Conservation (phyloP, 1,140 invertebrate species). For the Asobara japonica region DNA sequence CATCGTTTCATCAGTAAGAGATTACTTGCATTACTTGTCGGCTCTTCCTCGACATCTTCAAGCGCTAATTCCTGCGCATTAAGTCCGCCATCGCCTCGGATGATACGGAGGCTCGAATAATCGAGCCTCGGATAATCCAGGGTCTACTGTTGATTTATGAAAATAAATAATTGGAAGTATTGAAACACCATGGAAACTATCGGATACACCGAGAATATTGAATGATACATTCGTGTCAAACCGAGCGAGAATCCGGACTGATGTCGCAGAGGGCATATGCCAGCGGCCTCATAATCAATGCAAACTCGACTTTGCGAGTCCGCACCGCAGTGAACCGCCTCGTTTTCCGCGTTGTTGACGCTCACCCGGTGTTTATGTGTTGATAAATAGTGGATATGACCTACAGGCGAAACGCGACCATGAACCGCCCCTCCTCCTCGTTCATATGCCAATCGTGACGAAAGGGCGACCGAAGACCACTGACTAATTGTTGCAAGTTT, state of each 20-base stretch:
- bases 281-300: not conserved
- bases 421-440: too few species aligned
- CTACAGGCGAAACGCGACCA: slow-evolving; percentile 1
- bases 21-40: too few species aligned
- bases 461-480: not conserved
- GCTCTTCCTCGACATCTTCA: too few species aligned
- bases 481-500: not conserved
- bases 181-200: not conserved
- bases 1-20: too few species aligned
- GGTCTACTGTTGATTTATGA: not conserved
- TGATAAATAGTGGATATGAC: not conserved
- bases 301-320: slow-evolving; percentile 5
- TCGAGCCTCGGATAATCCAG: too few species aligned
- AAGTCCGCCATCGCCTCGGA: too few species aligned
- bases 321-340: slow-evolving; percentile 5
- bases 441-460: not conserved
- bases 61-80: too few species aligned
- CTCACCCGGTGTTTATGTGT: not conserved
- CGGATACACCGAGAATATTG: not conserved
- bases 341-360: slow-evolving; percentile 14
- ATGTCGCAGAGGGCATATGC: not conserved
- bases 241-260: not conserved
- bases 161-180: not conserved
- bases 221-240: slow-evolving; percentile 7
- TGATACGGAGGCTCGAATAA: too few species aligned